Percentiles rank a stretch among this genome's conserved stretches.
These are phyloP conservation scores for Pangasianodon hypophthalmus DNA, from an alignment of 2,113 vertebrate genomes.

Conservation along the genomic window DNA sequence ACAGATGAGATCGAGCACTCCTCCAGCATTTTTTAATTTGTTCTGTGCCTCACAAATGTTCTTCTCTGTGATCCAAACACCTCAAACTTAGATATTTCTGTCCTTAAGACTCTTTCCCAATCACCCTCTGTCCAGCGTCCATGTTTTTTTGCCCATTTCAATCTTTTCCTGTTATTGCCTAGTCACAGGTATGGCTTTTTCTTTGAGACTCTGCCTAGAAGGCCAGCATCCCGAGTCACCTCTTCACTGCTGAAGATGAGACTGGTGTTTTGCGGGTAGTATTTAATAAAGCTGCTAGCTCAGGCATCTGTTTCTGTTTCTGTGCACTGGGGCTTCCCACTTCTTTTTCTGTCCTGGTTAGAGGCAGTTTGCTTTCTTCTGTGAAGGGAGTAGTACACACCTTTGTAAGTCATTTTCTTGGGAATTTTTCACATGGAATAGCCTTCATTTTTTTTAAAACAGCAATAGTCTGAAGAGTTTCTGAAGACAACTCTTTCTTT, in stretches of 20 bases:
- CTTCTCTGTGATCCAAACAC: no score
- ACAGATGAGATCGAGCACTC: neutral
- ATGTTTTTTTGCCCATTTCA: no score
- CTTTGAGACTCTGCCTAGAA: no score
- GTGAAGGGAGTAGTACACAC: neutral
- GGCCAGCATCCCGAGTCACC: neutral
- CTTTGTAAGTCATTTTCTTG: neutral
- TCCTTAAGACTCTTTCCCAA: neutral
- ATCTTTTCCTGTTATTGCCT: no score
- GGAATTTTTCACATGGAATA: neutral
- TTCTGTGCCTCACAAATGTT: no score
- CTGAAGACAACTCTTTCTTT: neutral
- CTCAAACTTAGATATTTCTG: no score
- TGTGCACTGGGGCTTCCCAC: neutral
- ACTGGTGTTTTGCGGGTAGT: neutral
- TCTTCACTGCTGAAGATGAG: neutral
- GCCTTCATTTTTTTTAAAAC: neutral
- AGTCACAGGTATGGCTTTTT: no score
- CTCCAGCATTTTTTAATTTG: neutral
- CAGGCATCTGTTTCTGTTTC: neutral
- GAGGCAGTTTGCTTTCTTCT: neutral
- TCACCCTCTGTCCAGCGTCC: no score
- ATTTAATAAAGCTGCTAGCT: neutral
- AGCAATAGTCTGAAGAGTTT: neutral
- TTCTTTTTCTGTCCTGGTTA: neutral